Evolutionary conservation across 1,140 invertebrate genomes (phyloP).

Genomic region (Pachyrhynchus sulphureomaculatus): DNA sequence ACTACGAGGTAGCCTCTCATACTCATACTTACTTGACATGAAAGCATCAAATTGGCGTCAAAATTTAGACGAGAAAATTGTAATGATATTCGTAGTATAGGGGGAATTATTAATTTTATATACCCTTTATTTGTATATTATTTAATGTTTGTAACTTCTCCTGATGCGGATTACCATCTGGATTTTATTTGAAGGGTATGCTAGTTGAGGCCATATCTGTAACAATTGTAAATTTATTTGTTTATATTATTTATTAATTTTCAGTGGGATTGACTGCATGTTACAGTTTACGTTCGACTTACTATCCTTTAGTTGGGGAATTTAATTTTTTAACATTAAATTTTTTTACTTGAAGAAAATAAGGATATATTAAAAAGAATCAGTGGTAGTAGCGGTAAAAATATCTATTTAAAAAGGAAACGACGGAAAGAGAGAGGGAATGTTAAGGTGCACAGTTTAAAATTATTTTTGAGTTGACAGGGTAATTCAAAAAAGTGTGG

Average conservation of each 20-base stretch:
- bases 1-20: too few relatives aligned
- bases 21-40: too few relatives aligned
- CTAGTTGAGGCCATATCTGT: constrained; percentile 59
- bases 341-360: constrained; percentile 53
- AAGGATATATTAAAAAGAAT: constrained; percentile 55
- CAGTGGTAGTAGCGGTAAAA: too few relatives aligned
- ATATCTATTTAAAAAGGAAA: too few relatives aligned
- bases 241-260: constrained; percentile 57
- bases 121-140: constrained; percentile 53
- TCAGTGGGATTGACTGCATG: constrained; percentile 57
- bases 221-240: constrained; percentile 55
- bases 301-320: constrained; percentile 54
- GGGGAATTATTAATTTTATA: constrained; percentile 48
- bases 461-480: too few relatives aligned
- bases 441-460: too few relatives aligned
- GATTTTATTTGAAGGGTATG: constrained; percentile 67
- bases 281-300: too few relatives aligned
- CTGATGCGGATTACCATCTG: constrained; percentile 57
- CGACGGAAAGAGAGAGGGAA: too few relatives aligned
- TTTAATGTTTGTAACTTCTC: constrained; percentile 57
- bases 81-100: constrained; percentile 65
- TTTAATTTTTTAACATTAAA: constrained; percentile 53
- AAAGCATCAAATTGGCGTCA: too few relatives aligned
- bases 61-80: constrained; percentile 56
- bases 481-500: too few relatives aligned